These are phyloP conservation scores for Perithous albicinctus DNA, from an alignment of 2,888 invertebrate genomes.

Conservation along the genomic window DNA sequence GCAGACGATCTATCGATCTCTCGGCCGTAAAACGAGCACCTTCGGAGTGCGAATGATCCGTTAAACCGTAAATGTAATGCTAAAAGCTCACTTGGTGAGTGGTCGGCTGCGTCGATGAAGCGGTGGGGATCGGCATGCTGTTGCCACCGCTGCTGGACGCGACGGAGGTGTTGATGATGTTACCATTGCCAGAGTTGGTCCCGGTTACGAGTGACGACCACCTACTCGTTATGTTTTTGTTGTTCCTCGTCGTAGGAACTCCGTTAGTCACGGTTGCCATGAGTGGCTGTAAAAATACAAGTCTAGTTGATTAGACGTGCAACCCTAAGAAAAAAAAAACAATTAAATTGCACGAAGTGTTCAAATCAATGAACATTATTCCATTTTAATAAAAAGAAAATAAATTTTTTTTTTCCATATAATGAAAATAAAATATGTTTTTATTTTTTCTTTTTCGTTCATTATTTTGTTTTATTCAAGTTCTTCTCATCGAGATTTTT, in stretches of 20 bases:
- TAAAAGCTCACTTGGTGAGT: slow-evolving; percentile 77
- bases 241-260: slow-evolving; percentile 50
- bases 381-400: too few relatives aligned
- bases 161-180: slow-evolving; percentile 54
- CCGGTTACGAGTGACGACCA: slow-evolving; percentile 56
- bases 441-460: too few relatives aligned
- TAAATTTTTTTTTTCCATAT: too few relatives aligned
- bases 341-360: too few relatives aligned
- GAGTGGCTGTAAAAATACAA: slow-evolving; percentile 44
- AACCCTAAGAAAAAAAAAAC: too few relatives aligned
- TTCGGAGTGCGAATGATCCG: neutral
- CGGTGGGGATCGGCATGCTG: slow-evolving; percentile 67
- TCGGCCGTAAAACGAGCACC: neutral
- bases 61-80: slow-evolving; percentile 6
- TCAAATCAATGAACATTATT: too few relatives aligned
- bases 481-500: too few relatives aligned
- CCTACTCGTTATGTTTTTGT: slow-evolving; percentile 47
- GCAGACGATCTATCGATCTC: neutral
- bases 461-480: too few relatives aligned
- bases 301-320: neutral
- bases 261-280: slow-evolving; percentile 55
- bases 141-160: slow-evolving; percentile 63
- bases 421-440: too few relatives aligned
- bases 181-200: slow-evolving; percentile 36
- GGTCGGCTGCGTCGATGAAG: slow-evolving; percentile 70